These are phyloP conservation scores for Brachionus paranguensis DNA, from an alignment of 1,140 invertebrate genomes.

Conservation along the genomic window DNA sequence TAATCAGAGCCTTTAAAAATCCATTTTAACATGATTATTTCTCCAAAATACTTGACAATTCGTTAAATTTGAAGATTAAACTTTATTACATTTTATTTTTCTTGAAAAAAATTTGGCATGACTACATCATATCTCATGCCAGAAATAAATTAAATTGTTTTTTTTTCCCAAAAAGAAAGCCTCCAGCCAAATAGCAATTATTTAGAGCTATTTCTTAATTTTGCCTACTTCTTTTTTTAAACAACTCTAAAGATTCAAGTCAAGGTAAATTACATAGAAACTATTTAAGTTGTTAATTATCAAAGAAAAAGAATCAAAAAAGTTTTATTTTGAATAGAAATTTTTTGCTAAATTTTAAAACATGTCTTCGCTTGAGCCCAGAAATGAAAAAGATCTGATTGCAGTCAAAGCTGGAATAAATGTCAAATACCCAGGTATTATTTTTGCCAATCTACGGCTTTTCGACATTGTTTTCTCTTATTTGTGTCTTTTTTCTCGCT, in stretches of 20 bases:
- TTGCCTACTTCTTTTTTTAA: neutral
- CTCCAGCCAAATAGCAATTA: neutral
- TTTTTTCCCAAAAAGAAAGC: neutral
- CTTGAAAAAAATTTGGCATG: neutral
- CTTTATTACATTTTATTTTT: neutral
- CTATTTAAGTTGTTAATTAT: slow-evolving; percentile 11
- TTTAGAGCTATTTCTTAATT: neutral
- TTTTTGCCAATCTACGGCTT: neutral
- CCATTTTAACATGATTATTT: neutral
- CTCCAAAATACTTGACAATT: neutral
- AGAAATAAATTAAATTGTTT: neutral
- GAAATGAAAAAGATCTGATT: neutral
- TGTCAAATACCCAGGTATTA: slow-evolving; percentile 30
- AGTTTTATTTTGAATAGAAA: neutral
- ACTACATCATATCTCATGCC: neutral
- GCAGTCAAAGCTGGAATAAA: slow-evolving; percentile 11
- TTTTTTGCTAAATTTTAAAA: neutral
- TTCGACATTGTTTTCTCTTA: slow-evolving; percentile 12
- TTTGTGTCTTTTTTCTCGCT: neutral
- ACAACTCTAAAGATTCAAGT: neutral
- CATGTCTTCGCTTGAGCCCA: slow-evolving; percentile 9
- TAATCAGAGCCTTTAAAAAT: neutral
- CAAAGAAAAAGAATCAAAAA: neutral
- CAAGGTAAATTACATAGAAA: slow-evolving; percentile 32
- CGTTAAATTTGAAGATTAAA: neutral